These are phyloP conservation scores for Cotesia congregata DNA, from an alignment of 2,888 invertebrate genomes.

Conservation along the genomic window DNA sequence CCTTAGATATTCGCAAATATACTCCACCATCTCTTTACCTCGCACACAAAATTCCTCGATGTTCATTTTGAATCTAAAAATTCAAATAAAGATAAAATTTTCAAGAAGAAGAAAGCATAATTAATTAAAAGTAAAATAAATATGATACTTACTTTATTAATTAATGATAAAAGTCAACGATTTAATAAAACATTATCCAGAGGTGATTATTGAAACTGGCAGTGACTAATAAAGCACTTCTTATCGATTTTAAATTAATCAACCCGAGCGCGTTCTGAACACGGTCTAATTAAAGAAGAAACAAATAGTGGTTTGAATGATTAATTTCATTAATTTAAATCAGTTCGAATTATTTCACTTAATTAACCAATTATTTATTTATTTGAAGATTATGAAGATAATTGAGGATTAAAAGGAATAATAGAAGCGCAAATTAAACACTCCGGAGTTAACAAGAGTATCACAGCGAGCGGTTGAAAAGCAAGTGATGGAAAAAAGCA, in stretches of 20 bases:
- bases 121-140: not conserved
- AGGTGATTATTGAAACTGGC: not conserved
- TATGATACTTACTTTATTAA: not conserved
- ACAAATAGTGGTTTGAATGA: not conserved
- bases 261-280: constrained; percentile 27
- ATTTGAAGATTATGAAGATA: not conserved
- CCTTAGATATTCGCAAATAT: constrained; percentile 90
- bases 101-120: too few relatives aligned
- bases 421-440: not conserved
- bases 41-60: constrained; percentile 87
- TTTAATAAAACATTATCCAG: too few relatives aligned
- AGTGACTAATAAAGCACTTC: constrained; percentile 2
- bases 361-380: not conserved
- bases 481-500: constrained; percentile 47
- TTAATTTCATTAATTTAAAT: not conserved
- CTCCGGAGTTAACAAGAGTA: not conserved
- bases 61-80: constrained; percentile 76
- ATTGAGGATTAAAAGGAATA: not conserved
- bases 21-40: constrained; percentile 96
- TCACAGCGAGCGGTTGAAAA: constrained; percentile 12
- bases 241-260: constrained; percentile 31
- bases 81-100: not conserved
- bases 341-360: not conserved
- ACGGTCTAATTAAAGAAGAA: not conserved
- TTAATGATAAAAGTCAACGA: not conserved